These are phyloP conservation scores for Thaleichthys pacificus DNA, from an alignment of 2,797 vertebrate genomes.

Conservation along the genomic window DNA sequence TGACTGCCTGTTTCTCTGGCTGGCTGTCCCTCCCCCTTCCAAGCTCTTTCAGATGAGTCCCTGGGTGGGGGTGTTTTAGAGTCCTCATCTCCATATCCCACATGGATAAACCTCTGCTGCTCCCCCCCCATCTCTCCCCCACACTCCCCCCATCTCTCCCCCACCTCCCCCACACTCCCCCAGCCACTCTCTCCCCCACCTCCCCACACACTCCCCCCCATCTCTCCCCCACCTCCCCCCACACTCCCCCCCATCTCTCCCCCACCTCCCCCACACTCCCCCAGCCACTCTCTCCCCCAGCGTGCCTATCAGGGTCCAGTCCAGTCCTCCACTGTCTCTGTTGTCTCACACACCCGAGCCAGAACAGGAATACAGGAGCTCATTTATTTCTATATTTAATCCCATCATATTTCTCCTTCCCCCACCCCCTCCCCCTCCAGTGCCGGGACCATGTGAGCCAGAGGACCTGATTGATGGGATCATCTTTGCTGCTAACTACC, in stretches of 20 bases:
- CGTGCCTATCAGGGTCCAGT: too few species aligned
- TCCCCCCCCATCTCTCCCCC: not conserved
- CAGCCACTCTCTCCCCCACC: too few species aligned
- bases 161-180: not conserved
- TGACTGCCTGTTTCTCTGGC: not conserved
- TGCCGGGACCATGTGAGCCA: conserved; percentile 97
- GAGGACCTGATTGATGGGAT: conserved; percentile 99
- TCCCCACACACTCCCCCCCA: not conserved
- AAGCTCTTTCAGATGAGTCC: conserved; percentile 37
- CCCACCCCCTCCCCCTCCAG: conserved; percentile 59
- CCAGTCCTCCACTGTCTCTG: not conserved
- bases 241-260: not conserved
- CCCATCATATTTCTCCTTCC: not conserved
- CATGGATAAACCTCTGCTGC: conserved; percentile 51
- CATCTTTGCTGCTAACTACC: conserved; percentile 98
- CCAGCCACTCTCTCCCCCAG: not conserved
- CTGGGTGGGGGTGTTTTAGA: conserved; percentile 50
- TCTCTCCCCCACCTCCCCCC: not conserved
- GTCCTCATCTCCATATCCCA: conserved; percentile 66
- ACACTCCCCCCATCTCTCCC: not conserved
- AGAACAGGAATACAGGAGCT: too few species aligned
- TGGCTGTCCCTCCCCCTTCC: conserved; percentile 39
- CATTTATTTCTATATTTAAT: not conserved
- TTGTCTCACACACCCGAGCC: not conserved
- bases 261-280: not conserved